Evolutionary conservation across 2,888 invertebrate species (phyloP).

Genomic region (Scaptomyza flava): DNA sequence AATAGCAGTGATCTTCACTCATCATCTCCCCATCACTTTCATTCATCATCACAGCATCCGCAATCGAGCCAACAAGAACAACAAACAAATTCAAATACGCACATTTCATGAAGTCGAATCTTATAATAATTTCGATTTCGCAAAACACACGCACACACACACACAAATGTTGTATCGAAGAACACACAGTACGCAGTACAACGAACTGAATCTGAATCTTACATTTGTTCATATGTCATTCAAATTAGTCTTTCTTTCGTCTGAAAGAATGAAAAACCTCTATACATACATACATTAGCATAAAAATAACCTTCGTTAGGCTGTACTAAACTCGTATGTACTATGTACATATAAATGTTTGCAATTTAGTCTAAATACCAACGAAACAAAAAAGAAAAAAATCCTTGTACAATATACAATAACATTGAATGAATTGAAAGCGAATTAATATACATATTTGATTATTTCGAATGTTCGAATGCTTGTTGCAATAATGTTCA

Average conservation of each 20-base stretch:
- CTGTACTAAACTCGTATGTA: conserved; percentile 5
- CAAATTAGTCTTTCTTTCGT: not conserved
- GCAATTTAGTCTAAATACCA: conserved; percentile 12
- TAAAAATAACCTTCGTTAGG: conserved; percentile 6
- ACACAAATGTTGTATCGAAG: not conserved
- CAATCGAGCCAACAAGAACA: conserved; percentile 82
- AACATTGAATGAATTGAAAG: conserved; percentile 14
- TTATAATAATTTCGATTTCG: conserved; percentile 1
- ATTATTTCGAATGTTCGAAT: too few species aligned
- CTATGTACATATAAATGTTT: conserved; percentile 6
- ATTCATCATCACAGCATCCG: conserved; percentile 1
- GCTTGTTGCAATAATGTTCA: too few species aligned
- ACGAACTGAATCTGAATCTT: conserved; percentile 23
- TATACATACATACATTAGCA: not conserved
- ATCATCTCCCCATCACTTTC: conserved; percentile 82
- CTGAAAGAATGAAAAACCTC: not conserved
- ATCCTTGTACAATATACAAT: conserved; percentile 13
- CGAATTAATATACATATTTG: not conserved
- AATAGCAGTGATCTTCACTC: conserved; percentile 32
- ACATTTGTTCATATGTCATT: not conserved
- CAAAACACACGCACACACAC: too few species aligned
- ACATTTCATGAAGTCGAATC: conserved; percentile 89
- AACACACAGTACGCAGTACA: conserved; percentile 49
- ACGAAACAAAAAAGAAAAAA: conserved; percentile 1
- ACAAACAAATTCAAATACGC: conserved; percentile 63